Evolutionary conservation across 2,797 vertebrate species (phyloP).

Genomic region (Picus viridis): DNA sequence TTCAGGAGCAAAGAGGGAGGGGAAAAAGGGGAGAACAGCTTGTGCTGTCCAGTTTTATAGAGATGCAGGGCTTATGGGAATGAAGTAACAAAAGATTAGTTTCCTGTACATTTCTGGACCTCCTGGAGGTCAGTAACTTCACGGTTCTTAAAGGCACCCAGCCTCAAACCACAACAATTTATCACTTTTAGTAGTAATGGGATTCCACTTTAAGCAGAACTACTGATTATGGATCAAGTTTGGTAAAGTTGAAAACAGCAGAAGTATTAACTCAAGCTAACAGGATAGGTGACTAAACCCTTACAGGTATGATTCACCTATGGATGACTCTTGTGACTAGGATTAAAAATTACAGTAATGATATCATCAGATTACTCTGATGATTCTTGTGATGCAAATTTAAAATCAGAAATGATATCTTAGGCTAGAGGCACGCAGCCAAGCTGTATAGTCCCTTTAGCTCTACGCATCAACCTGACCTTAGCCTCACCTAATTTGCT

Average conservation of each 20-base stretch:
- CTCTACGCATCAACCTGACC: neutral
- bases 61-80: too few species aligned
- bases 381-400: neutral
- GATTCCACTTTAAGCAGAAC: neutral
- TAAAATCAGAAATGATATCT: neutral
- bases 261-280: neutral
- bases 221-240: neutral
- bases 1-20: too few species aligned
- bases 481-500: neutral
- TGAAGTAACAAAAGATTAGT: too few species aligned
- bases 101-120: too few species aligned
- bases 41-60: too few species aligned
- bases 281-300: neutral
- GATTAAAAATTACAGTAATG: neutral
- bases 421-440: neutral
- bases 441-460: neutral
- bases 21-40: too few species aligned
- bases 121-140: too few species aligned
- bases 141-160: too few species aligned
- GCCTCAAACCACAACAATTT: neutral
- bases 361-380: neutral
- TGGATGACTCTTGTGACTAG: neutral
- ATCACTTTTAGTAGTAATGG: neutral
- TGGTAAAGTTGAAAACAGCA: neutral
- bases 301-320: neutral